Evolutionary conservation across 2,113 vertebrate genomes (phyloP).

Genomic region (Microtus oregoni): DNA sequence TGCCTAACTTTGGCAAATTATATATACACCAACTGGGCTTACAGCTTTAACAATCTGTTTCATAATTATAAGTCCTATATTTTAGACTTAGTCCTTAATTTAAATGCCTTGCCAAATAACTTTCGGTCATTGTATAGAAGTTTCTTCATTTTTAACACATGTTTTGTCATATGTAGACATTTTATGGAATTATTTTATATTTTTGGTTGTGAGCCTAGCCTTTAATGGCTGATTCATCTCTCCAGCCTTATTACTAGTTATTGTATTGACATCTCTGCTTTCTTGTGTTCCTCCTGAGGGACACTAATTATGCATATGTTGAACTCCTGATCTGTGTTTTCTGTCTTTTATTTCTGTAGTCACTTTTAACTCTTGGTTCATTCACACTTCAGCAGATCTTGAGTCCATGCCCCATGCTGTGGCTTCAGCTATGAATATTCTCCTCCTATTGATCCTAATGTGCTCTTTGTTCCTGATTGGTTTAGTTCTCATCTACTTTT

Average conservation of each 20-base stretch:
- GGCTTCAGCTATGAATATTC: background rate
- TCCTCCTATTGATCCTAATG: background rate
- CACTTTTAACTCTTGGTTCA: constrained; percentile 40
- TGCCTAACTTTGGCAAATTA: background rate
- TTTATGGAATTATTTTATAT: background rate
- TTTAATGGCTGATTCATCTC: background rate
- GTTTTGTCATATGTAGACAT: background rate
- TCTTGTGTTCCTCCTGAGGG: background rate
- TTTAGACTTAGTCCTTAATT: background rate
- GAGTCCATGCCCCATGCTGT: background rate
- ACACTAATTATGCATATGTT: background rate
- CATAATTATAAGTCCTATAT: background rate
- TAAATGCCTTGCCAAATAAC: background rate
- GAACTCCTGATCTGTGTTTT: background rate
- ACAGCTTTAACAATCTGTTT: background rate
- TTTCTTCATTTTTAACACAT: background rate
- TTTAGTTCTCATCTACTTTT: background rate
- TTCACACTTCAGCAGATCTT: constrained; percentile 41
- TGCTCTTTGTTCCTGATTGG: background rate
- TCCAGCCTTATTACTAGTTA: background rate
- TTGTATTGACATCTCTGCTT: background rate
- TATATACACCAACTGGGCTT: background rate
- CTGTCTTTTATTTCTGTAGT: constrained; percentile 43
- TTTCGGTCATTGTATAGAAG: background rate
- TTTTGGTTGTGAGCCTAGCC: background rate